These are phyloP conservation scores for Phoxinus phoxinus DNA, from an alignment of 2,113 vertebrate genomes.

Conservation along the genomic window DNA sequence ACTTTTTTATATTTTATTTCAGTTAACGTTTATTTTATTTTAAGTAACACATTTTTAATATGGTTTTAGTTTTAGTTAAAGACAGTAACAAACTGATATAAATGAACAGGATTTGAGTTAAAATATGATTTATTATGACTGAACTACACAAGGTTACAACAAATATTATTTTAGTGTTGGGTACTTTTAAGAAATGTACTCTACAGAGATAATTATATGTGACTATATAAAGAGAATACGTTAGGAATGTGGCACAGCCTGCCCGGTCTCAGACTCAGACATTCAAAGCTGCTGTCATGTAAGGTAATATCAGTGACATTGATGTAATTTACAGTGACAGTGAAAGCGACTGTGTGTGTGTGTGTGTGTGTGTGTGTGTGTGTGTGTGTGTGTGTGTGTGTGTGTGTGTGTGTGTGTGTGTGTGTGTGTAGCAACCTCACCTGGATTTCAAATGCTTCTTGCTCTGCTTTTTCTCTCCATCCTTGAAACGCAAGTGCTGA, in stretches of 20 bases:
- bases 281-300: constrained; percentile 1
- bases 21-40: not conserved
- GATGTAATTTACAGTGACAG: not conserved
- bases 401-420: not conserved
- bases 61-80: not conserved
- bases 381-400: too few species aligned
- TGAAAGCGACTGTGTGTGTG: too few species aligned
- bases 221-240: too few species aligned
- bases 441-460: constrained; percentile 12
- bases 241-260: not conserved
- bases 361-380: not conserved
- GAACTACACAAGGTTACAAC: not conserved
- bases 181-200: not conserved
- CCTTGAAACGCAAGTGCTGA: constrained; percentile 41
- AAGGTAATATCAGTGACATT: not conserved
- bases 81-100: not conserved
- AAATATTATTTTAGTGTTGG: not conserved
- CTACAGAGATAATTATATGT: not conserved
- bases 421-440: constrained; percentile 22
- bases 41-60: not conserved
- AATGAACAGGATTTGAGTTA: not conserved
- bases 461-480: constrained; percentile 39
- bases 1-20: not conserved
- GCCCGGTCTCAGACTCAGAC: not conserved
- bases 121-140: not conserved